phyloP scores from a whole-genome alignment of 2,113 vertebrate genomes.

The Solea senegalensis region DNA sequence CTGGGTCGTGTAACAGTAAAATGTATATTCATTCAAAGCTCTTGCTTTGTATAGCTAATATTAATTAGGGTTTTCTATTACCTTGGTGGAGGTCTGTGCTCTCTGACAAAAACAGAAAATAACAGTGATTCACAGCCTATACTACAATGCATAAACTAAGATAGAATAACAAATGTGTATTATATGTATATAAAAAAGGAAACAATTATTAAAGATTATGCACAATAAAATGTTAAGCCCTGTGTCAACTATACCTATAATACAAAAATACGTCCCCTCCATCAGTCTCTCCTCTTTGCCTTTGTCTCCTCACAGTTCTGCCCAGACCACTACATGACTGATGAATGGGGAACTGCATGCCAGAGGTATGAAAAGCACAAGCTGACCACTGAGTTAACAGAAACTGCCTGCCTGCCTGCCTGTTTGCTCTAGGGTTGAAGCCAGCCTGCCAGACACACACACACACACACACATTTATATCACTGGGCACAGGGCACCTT shows the following conservation, averaged over 20 bases:
- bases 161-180: too few species aligned
- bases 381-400: conserved; percentile 57
- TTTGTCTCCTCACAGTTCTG: conserved; percentile 23
- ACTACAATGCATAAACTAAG: too few species aligned
- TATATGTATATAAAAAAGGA: too few species aligned
- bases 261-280: conserved; percentile 3
- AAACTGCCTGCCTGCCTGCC: conserved; percentile 37
- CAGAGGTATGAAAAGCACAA: conserved; percentile 58
- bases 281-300: background rate
- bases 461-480: conserved; percentile 30
- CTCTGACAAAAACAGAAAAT: too few species aligned
- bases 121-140: too few species aligned
- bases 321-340: conserved; percentile 43
- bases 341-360: conserved; percentile 53
- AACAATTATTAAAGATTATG: too few species aligned
- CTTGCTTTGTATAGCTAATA: background rate
- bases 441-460: conserved; percentile 24
- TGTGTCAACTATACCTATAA: too few species aligned
- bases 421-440: conserved; percentile 49
- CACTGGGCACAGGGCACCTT: conserved; percentile 47
- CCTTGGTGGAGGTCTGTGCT: too few species aligned
- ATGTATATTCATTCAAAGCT: background rate
- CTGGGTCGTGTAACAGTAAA: conserved; percentile 1
- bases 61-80: background rate
- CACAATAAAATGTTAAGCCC: too few species aligned